These are phyloP conservation scores for Thecocarcelia acutangulata DNA, from an alignment of 2,888 invertebrate genomes.

Conservation along the genomic window DNA sequence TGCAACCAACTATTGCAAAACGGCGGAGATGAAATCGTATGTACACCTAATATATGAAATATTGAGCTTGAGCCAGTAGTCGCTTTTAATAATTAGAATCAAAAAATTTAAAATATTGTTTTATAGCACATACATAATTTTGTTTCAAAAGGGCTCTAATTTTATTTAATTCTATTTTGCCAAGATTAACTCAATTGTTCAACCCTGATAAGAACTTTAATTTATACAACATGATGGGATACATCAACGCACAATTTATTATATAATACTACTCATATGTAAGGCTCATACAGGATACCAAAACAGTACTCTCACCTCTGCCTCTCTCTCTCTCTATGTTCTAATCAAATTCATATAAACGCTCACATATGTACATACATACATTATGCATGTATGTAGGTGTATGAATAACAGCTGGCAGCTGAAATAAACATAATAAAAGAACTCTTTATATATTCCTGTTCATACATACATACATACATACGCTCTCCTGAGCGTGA, in stretches of 20 bases:
- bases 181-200: neutral
- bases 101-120: no score
- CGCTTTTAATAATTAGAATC: no score
- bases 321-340: neutral
- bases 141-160: neutral
- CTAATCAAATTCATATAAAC: no score
- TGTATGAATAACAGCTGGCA: conserved; percentile 37
- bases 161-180: no score
- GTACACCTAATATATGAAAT: no score
- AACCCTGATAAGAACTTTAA: neutral
- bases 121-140: neutral
- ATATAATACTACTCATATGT: conserved; percentile 1
- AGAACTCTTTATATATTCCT: conserved; percentile 1
- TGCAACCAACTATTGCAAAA: no score
- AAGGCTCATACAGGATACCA: conserved; percentile 10
- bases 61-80: no score
- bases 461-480: neutral
- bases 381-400: no score
- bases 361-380: no score
- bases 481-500: conserved; percentile 11
- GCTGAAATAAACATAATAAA: neutral
- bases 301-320: neutral
- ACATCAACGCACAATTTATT: neutral
- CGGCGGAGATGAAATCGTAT: no score
- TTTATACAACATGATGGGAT: neutral